These are phyloP conservation scores for Ibycter americanus DNA, from an alignment of 2,797 vertebrate species.

Conservation along the genomic window DNA sequence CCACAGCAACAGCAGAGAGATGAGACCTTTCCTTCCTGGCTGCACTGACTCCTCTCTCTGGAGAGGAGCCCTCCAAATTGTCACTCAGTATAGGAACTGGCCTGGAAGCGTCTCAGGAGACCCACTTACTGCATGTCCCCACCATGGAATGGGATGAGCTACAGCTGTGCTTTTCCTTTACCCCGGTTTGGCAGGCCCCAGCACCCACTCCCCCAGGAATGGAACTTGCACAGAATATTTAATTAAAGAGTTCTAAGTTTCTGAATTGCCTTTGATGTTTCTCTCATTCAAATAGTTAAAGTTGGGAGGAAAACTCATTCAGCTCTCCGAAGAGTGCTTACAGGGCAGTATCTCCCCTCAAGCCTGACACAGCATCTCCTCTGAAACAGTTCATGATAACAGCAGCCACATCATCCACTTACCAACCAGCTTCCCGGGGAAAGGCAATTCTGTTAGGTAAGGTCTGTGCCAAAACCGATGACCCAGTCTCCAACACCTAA, in stretches of 20 bases:
- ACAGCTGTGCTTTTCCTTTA: background rate
- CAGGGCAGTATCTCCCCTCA: background rate
- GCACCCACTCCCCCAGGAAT: background rate
- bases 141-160: background rate
- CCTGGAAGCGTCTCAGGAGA: background rate
- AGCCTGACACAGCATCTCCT: background rate
- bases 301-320: background rate
- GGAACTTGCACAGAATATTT: background rate
- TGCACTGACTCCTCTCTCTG: background rate
- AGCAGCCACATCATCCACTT: background rate
- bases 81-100: background rate
- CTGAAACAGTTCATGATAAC: background rate
- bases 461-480: background rate
- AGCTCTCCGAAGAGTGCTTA: background rate
- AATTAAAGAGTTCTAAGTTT: background rate
- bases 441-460: background rate
- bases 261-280: background rate
- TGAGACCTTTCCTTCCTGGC: background rate
- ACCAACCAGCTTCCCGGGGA: fast-evolving
- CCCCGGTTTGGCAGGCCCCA: background rate
- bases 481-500: background rate
- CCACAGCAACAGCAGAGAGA: background rate
- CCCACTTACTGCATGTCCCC: background rate
- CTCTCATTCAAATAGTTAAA: background rate
- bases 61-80: background rate